Evolutionary conservation across 2,888 invertebrate species (phyloP).

Genomic region (Nomada ferruginata): DNA sequence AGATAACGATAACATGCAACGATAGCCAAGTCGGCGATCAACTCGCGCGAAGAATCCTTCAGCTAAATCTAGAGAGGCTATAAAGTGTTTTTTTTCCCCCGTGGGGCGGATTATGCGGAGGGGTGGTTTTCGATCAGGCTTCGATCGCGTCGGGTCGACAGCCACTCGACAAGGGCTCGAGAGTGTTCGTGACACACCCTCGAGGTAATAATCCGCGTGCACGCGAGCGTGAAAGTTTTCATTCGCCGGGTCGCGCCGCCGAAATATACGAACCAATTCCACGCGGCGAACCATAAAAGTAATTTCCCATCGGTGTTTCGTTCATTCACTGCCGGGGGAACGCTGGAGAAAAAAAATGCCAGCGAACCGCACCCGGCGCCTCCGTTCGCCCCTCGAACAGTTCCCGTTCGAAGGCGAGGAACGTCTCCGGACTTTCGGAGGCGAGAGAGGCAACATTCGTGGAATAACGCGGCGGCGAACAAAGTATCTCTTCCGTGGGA

Average conservation of each 20-base stretch:
- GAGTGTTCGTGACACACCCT: slow-evolving; percentile 59
- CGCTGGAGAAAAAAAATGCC: too few species aligned
- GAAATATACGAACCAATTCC: neutral
- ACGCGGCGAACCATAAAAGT: neutral
- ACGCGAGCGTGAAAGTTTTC: neutral
- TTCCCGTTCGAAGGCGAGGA: too few species aligned
- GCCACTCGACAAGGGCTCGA: slow-evolving; percentile 53
- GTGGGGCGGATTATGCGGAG: slow-evolving; percentile 26
- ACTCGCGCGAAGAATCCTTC: slow-evolving; percentile 28
- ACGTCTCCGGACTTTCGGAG: too few species aligned
- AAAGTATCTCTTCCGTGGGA: too few species aligned
- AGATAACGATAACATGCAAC: slow-evolving; percentile 20
- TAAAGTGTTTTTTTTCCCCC: slow-evolving; percentile 33
- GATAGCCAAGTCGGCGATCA: slow-evolving; percentile 9
- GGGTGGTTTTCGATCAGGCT: slow-evolving; percentile 25
- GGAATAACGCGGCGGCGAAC: too few species aligned
- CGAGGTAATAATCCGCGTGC: slow-evolving; percentile 44
- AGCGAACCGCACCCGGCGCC: too few species aligned
- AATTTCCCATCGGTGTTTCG: too few species aligned
- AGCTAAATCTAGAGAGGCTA: slow-evolving; percentile 34
- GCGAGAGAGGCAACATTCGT: too few species aligned
- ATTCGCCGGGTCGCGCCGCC: neutral
- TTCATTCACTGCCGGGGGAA: too few species aligned
- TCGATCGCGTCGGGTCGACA: slow-evolving; percentile 48
- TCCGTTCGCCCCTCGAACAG: too few species aligned